Evolutionary conservation across 1,140 invertebrate genomes (phyloP).

Genomic region (Bombus soroeensis): DNA sequence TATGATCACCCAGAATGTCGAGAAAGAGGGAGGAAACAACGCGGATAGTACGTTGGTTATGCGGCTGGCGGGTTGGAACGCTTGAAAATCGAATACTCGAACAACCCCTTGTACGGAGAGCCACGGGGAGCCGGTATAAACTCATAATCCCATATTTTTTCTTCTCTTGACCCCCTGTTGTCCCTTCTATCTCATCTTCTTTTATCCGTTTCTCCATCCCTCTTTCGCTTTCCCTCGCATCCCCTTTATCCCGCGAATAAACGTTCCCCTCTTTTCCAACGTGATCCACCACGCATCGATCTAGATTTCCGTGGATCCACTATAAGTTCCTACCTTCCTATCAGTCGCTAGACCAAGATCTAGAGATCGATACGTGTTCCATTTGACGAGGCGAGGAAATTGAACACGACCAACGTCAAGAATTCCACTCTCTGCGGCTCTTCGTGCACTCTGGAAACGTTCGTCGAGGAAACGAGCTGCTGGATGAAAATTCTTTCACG

Average conservation of each 20-base stretch:
- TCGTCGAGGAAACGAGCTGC: not conserved
- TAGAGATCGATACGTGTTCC: conserved; percentile 39
- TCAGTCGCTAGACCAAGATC: conserved; percentile 19
- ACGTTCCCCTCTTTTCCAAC: not conserved
- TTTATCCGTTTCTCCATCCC: not conserved
- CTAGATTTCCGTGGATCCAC: not conserved
- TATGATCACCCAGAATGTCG: conserved; percentile 41
- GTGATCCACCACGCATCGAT: not conserved
- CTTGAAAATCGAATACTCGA: conserved; percentile 70
- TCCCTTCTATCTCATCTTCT: conserved; percentile 9
- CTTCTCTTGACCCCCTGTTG: conserved; percentile 9
- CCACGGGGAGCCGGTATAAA: conserved; percentile 61
- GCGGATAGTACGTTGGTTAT: conserved; percentile 60
- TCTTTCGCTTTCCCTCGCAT: not conserved
- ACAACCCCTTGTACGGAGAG: conserved; percentile 58
- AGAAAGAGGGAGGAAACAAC: conserved; percentile 31
- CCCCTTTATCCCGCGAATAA: not conserved
- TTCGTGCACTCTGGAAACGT: conserved; percentile 1
- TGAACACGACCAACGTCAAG: conserved; percentile 27
- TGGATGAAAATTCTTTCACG: conserved; percentile 5
- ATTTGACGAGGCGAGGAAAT: conserved; percentile 48
- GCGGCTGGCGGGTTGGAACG: conserved; percentile 46
- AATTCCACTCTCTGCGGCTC: not conserved
- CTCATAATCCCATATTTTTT: conserved; percentile 67
- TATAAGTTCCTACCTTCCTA: too few relatives aligned